phyloP scores from a whole-genome alignment of 2,797 vertebrate species.

The Argyrosomus regius region DNA sequence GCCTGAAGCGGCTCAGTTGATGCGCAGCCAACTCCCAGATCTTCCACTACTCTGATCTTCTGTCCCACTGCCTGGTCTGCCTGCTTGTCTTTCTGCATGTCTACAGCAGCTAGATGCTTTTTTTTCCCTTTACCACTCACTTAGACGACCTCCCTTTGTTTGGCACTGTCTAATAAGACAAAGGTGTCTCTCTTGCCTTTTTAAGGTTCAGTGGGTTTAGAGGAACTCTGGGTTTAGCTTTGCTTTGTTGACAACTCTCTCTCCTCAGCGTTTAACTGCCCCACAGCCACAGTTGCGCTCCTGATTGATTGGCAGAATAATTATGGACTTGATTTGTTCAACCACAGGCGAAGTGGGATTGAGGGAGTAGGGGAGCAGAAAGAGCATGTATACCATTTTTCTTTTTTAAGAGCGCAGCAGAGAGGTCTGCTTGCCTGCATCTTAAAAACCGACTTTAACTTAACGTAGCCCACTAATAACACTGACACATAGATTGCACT shows the following conservation, averaged over 20 bases:
- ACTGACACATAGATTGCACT: slow-evolving; percentile 48
- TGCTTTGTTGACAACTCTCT: slow-evolving; percentile 77
- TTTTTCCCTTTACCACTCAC: slow-evolving; percentile 33
- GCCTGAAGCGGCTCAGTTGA: slow-evolving; percentile 69
- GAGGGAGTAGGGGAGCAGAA: slow-evolving; percentile 74
- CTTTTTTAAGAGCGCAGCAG: slow-evolving; percentile 59
- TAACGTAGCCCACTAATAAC: slow-evolving; percentile 49
- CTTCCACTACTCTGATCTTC: slow-evolving; percentile 52
- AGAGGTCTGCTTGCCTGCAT: slow-evolving; percentile 58
- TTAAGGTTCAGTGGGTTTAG: slow-evolving; percentile 72
- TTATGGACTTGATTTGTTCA: slow-evolving; percentile 82
- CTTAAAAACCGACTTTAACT: slow-evolving; percentile 55
- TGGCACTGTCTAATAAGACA: slow-evolving; percentile 61
- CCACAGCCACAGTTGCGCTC: slow-evolving; percentile 74
- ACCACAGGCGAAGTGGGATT: slow-evolving; percentile 78
- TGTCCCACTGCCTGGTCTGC: slow-evolving; percentile 44
- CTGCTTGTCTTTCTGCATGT: slow-evolving; percentile 30
- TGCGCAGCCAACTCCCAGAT: slow-evolving; percentile 63
- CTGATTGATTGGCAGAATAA: slow-evolving; percentile 86
- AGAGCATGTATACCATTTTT: slow-evolving; percentile 69
- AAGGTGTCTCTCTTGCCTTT: slow-evolving; percentile 66
- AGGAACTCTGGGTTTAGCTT: slow-evolving; percentile 65
- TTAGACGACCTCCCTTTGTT: slow-evolving; percentile 61
- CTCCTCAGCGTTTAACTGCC: slow-evolving; percentile 72
- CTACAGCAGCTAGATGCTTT: slow-evolving; percentile 50